A percentile compares a stretch with the other conserved stretches of the same genome.
Evolutionary conservation across 2,888 invertebrate species (phyloP).

Genomic region (Helleia helle): DNA sequence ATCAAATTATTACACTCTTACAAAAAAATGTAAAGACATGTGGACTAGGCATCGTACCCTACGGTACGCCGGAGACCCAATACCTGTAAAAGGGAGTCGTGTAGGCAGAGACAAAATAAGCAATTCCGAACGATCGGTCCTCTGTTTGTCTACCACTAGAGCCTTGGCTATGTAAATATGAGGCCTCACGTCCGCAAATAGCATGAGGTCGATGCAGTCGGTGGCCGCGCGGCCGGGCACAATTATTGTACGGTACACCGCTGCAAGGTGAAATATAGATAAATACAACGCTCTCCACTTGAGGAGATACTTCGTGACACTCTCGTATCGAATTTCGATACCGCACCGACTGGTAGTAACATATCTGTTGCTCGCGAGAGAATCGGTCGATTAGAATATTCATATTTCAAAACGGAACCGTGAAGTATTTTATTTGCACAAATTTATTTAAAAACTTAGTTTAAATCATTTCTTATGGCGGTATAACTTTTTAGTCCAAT

Average conservation of each 20-base stretch:
- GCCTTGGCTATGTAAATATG: constrained; percentile 66
- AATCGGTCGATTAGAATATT: too few species aligned
- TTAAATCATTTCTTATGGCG: too few species aligned
- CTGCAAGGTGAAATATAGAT: constrained; percentile 35
- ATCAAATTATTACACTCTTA: constrained; percentile 48
- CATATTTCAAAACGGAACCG: too few species aligned
- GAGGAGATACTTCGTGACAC: constrained; percentile 27
- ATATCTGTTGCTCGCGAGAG: neutral
- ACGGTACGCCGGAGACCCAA: constrained; percentile 45
- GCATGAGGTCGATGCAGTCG: constrained; percentile 61
- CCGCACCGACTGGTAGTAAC: constrained; percentile 8
- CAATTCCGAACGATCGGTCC: constrained; percentile 70
- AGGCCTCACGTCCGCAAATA: constrained; percentile 72
- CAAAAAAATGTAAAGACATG: constrained; percentile 37
- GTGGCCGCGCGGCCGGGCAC: constrained; percentile 33
- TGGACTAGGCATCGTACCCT: constrained; percentile 40
- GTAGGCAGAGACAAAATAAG: constrained; percentile 73
- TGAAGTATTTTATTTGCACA: too few species aligned
- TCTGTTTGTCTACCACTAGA: constrained; percentile 72
- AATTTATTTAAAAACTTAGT: too few species aligned
- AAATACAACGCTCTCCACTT: constrained; percentile 33
- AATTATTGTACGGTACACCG: constrained; percentile 44
- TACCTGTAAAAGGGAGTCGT: constrained; percentile 61
- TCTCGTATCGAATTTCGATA: constrained; percentile 27
- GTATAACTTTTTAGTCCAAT: too few species aligned